Evolutionary conservation across 2,888 invertebrate genomes (phyloP).

Genomic region (Baronia brevicornis): DNA sequence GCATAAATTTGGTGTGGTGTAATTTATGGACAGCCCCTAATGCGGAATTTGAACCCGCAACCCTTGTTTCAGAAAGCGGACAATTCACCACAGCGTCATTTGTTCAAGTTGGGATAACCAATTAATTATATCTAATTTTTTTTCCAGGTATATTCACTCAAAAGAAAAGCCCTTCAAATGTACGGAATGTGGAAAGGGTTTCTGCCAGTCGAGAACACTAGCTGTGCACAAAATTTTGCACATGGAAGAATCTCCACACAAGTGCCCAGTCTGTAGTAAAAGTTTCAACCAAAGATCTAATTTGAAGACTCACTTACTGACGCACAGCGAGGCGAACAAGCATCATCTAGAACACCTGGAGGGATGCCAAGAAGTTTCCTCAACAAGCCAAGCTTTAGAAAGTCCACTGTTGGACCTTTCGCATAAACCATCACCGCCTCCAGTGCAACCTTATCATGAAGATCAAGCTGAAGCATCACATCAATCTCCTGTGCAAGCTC

Average conservation of each 20-base stretch:
- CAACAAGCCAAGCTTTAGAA: slow-evolving; percentile 63
- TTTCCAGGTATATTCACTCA: slow-evolving; percentile 94
- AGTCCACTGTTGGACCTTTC: slow-evolving; percentile 74
- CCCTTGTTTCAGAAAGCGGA: too few relatives aligned
- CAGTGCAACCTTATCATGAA: slow-evolving; percentile 37
- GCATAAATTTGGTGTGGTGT: too few relatives aligned
- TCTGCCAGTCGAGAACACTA: slow-evolving; percentile 96
- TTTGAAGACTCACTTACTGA: slow-evolving; percentile 91
- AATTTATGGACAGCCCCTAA: too few relatives aligned
- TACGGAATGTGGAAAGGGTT: slow-evolving; percentile 96
- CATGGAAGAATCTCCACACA: slow-evolving; percentile 94
- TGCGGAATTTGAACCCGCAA: too few relatives aligned
- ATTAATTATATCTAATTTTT: slow-evolving; percentile 32
- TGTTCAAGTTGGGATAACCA: too few relatives aligned
- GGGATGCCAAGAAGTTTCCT: slow-evolving; percentile 70
- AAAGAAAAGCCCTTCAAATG: slow-evolving; percentile 99
- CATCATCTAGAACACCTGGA: slow-evolving; percentile 67
- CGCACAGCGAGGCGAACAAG: slow-evolving; percentile 83
- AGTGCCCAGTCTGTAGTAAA: slow-evolving; percentile 91
- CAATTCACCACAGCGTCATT: too few relatives aligned
- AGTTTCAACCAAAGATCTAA: slow-evolving; percentile 95
- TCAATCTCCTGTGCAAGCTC: slow-evolving; percentile 55
- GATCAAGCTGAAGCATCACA: slow-evolving; percentile 34
- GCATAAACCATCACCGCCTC: slow-evolving; percentile 61
- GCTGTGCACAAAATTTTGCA: slow-evolving; percentile 97